Percentiles rank a stretch among this genome's conserved stretches.
These are phyloP conservation scores for Drosophila murphyi DNA, from an alignment of 1,140 invertebrate species.

Conservation along the genomic window DNA sequence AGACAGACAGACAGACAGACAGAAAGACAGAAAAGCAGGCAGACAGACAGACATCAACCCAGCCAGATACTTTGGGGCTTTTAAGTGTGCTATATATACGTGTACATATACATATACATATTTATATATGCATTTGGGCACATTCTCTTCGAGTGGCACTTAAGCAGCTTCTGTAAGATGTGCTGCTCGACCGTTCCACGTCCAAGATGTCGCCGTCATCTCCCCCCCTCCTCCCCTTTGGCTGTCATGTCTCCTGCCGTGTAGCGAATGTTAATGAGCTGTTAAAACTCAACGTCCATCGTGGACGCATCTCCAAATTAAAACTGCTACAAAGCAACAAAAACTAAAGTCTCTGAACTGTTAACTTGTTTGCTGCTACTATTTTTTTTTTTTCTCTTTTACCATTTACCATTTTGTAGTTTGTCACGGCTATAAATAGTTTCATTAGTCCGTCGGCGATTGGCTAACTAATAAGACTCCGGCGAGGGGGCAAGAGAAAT, in stretches of 20 bases:
- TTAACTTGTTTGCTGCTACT: slow-evolving; percentile 28
- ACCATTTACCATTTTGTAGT: slow-evolving; percentile 27
- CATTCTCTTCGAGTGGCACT: slow-evolving; percentile 66
- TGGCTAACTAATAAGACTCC: slow-evolving; percentile 15
- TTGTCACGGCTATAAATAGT: slow-evolving; percentile 53
- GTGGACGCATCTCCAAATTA: slow-evolving; percentile 42
- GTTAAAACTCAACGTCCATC: slow-evolving; percentile 53
- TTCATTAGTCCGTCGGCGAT: slow-evolving; percentile 43
- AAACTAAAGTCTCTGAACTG: slow-evolving; percentile 1
- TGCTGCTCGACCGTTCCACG: slow-evolving; percentile 24
- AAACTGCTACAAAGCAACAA: slow-evolving; percentile 30
- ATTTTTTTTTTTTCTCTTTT: background rate
- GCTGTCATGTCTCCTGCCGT: slow-evolving; percentile 41
- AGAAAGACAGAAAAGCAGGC: slow-evolving; percentile 52
- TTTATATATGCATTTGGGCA: slow-evolving; percentile 38
- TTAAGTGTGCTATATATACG: slow-evolving; percentile 54
- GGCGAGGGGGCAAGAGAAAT: background rate
- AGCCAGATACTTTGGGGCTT: slow-evolving; percentile 79
- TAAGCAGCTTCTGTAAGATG: slow-evolving; percentile 75
- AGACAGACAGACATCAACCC: slow-evolving; percentile 28
- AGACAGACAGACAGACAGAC: background rate
- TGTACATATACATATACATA: slow-evolving; percentile 2
- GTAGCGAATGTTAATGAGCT: slow-evolving; percentile 64
- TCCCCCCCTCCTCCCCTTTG: background rate
- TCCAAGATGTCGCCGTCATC: slow-evolving; percentile 45